Conservation (phyloP, 2,113 vertebrate species). For the Labeo catla region DNA sequence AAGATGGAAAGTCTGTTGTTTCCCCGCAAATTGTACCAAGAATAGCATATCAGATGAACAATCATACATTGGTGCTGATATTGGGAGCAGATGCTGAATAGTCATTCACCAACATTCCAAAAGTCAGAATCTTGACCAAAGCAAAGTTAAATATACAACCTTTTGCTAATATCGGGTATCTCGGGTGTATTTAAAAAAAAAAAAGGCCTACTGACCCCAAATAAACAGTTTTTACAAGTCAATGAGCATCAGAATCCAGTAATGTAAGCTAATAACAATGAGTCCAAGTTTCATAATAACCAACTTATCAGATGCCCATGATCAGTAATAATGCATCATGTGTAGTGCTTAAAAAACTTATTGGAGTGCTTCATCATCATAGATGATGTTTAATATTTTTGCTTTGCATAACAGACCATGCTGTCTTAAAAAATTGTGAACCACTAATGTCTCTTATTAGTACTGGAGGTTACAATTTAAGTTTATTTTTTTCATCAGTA, state of each 20-base stretch:
- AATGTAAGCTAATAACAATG: not conserved
- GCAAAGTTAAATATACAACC: not conserved
- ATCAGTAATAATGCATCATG: not conserved
- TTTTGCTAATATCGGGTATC: constrained; percentile 7
- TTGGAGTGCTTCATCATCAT: not conserved
- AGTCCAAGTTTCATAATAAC: not conserved
- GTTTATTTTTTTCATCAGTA: too few relatives aligned
- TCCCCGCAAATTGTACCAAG: not conserved
- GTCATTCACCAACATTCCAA: constrained; percentile 15
- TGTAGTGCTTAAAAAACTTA: not conserved
- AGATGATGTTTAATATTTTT: not conserved
- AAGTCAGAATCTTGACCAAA: not conserved
- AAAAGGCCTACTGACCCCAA: not conserved
- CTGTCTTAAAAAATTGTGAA: not conserved
- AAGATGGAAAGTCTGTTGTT: not conserved
- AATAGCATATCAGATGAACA: not conserved
- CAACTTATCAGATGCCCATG: not conserved
- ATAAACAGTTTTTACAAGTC: not conserved
- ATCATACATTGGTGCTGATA: not conserved
- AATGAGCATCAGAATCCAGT: not conserved
- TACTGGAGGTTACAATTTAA: not conserved
- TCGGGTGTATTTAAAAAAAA: not conserved
- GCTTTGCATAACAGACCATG: not conserved
- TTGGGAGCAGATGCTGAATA: not conserved
- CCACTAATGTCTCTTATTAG: not conserved